Percentiles rank a stretch among this genome's conserved stretches.
Conservation (phyloP, 2,797 vertebrate genomes). For the Rhinichthys osculus region DNA sequence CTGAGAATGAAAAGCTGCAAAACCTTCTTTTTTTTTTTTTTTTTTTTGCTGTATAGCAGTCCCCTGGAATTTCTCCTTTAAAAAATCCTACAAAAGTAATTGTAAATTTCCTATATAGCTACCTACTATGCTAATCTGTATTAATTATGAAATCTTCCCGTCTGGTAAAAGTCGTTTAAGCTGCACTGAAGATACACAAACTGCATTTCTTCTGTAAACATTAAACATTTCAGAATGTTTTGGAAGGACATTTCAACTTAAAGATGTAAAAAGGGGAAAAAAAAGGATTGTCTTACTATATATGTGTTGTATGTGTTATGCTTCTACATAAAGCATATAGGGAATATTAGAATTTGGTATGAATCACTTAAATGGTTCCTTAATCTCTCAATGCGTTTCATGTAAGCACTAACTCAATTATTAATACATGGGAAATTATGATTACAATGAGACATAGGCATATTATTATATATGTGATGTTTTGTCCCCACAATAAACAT, state of each 20-base stretch:
- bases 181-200: slow-evolving; percentile 36
- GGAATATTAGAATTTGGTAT: slow-evolving; percentile 26
- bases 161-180: slow-evolving; percentile 6
- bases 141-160: background rate
- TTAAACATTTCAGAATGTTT: slow-evolving; percentile 50
- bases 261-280: background rate
- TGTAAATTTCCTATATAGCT: slow-evolving; percentile 48
- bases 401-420: background rate
- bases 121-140: background rate
- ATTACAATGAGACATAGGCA: slow-evolving; percentile 4
- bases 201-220: slow-evolving; percentile 56
- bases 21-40: slow-evolving; percentile 47
- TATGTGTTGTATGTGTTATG: slow-evolving; percentile 17
- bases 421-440: slow-evolving; percentile 23
- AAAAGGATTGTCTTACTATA: slow-evolving; percentile 26
- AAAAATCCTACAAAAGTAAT: slow-evolving; percentile 39
- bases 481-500: slow-evolving; percentile 9
- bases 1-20: slow-evolving; percentile 73
- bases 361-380: background rate
- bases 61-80: slow-evolving; percentile 22
- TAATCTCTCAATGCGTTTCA: background rate
- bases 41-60: slow-evolving; percentile 46
- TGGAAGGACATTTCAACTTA: background rate
- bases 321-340: slow-evolving; percentile 7
- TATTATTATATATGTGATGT: slow-evolving; percentile 2